phyloP scores from a whole-genome alignment of 1,140 invertebrate genomes.

The Nasonia giraulti region DNA sequence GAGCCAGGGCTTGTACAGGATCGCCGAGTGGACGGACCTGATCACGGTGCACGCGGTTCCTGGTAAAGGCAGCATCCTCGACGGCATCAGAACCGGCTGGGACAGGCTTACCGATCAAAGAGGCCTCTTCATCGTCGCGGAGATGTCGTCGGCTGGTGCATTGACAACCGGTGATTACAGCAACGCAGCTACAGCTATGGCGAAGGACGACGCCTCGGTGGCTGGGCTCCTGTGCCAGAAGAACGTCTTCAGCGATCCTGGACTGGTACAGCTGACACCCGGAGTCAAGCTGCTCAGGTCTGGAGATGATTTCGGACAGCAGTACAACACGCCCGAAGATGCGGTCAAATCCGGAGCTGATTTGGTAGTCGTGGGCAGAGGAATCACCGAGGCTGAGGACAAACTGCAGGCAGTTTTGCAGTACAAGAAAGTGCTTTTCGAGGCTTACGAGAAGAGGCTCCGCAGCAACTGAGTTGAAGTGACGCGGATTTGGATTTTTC shows the following conservation, averaged over 20 bases:
- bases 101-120: not conserved
- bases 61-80: conserved; percentile 85
- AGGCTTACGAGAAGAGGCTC: conserved; percentile 81
- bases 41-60: conserved; percentile 91
- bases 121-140: conserved; percentile 86
- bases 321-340: conserved; percentile 86
- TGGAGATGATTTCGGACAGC: conserved; percentile 77
- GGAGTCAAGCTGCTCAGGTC: conserved; percentile 83
- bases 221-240: conserved; percentile 93
- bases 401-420: conserved; percentile 78
- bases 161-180: conserved; percentile 85
- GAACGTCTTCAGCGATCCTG: conserved; percentile 78
- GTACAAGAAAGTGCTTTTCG: conserved; percentile 85
- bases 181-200: conserved; percentile 81
- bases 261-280: conserved; percentile 90
- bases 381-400: conserved; percentile 83
- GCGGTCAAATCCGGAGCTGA: conserved; percentile 91
- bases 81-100: conserved; percentile 74
- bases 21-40: conserved; percentile 91
- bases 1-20: conserved; percentile 84
- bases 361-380: conserved; percentile 94
- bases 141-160: conserved; percentile 90
- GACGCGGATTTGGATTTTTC: not conserved
- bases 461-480: not conserved
- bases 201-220: conserved; percentile 80